Evolutionary conservation across 1,140 invertebrate genomes (phyloP), one percentile per base, ranked within the genome.

Genomic region (Phortica variegata): DNA sequence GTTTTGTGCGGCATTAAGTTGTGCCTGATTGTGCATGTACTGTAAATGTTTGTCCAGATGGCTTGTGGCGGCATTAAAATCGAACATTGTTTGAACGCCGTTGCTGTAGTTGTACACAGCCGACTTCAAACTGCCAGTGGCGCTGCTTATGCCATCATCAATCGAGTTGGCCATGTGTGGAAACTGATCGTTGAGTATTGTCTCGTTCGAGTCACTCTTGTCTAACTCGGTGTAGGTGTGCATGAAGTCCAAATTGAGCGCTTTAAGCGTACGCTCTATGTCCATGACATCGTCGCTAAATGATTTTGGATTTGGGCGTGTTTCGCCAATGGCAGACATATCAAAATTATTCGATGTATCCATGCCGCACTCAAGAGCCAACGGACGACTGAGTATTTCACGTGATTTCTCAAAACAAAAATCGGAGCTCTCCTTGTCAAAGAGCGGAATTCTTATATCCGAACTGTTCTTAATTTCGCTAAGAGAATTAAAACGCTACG

Each of bases 401-500:
- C 85, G 79, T 0, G 85, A 87, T 54, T 86, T 85, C 3, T 86
- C 84, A 51, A 88, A 87, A 60, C 84, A 86, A 56, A 87, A 87
- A 65, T 88, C 86, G 0, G 85, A 85, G 5, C 84, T 85, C 5
- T 85, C 84, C 71, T 85, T 84, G 65, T 87, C 85, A 82, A 86
- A 88, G 2, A 87, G 65, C 3, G 85, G 85, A 18, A 87, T 73
- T 48, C 84, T 62, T 39, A 78, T 61, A n/a, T 78, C 75, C 23
- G 73, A 57, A 45, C 43, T 56, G 52, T 75, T 69, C 40, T 75
- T 58, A 54, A 76, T 58, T 50, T 76, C 74, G 45, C 69, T 72
- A 45, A 76, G 41, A 36, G 83, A 76, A 56, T 82, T 83, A 55
- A 81, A 82, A 56, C 81, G 82, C 54, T 83, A 52, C 44, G 45